Base-by-base conservation (phyloP, 2,888 invertebrate genomes). In the Drosophila gaucha region DNA sequence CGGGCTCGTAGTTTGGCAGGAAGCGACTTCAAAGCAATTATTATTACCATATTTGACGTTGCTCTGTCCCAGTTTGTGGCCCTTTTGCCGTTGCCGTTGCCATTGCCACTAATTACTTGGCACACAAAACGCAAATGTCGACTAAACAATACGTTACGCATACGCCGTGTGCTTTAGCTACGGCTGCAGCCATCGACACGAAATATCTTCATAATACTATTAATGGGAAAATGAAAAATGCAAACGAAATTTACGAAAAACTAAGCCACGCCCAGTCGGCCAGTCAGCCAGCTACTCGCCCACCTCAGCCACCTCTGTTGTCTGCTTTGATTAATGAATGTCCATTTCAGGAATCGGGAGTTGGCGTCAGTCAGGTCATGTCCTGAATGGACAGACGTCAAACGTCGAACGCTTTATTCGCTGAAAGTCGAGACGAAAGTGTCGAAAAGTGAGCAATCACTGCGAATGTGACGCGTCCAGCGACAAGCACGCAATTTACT, bases 401-500 rank as follows among this genome's bases (percentile, higher is more conserved):
- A 69, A 68, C 38, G 78, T 72, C 72, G 66, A 68, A 72, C 59
- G 56, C 18, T 58, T 44, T 35, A 50, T 22, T 43, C 49, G 26
- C 36, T 46, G 62, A 51, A 41, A 50, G 65, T 51, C 58, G 44
- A 57, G 47, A 60, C 49, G 67, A 67, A n/a, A 78, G 83, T 84
- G 83, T 74, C 85, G 79, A 87, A 88, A 85, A 84, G 80, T 84
- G 83, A 88, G 88, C 88, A 84, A 84, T 84, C 83, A 88, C 88
- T 73, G 88, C 74, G 77, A 78, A 82, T 85, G 88, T 63, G 73
- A 66, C 70, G 78, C 57, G 78, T 49, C 57, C 51, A 56, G 65
- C 66, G 74, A 71, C 78, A 64, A 78, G 74, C 90, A 90, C 88
- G 89, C 90, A 80, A 89, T 88, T 86, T 84, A 78, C 83, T 90